Conservation (phyloP, 1,140 invertebrate genomes). For the Solen grandis region DNA sequence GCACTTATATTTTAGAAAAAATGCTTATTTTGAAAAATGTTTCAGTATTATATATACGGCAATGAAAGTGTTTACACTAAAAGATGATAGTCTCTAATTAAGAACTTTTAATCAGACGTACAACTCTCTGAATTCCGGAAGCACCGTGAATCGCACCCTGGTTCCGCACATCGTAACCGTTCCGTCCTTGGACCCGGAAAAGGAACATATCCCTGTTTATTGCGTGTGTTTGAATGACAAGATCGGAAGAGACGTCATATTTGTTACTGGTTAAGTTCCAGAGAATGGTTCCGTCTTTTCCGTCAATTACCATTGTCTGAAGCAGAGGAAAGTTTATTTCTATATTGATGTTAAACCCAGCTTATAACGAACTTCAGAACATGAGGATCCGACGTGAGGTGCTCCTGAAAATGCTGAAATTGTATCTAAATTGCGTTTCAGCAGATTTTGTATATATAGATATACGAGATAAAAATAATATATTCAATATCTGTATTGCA, state of each 20-base stretch:
- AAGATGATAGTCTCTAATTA: too few relatives aligned
- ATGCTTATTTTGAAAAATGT: too few relatives aligned
- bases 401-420: too few relatives aligned
- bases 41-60: too few relatives aligned
- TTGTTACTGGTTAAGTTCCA: constrained; percentile 67
- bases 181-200: constrained; percentile 67
- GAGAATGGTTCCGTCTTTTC: constrained; percentile 64
- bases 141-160: constrained; percentile 68
- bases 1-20: too few relatives aligned
- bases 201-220: constrained; percentile 70
- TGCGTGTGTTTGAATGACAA: constrained; percentile 61
- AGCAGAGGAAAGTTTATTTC: constrained; percentile 14
- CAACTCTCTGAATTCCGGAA: constrained; percentile 67
- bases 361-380: background rate
- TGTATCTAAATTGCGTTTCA: background rate
- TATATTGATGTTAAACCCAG: background rate
- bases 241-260: constrained; percentile 72
- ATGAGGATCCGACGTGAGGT: too few relatives aligned
- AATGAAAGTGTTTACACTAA: too few relatives aligned
- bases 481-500: too few relatives aligned
- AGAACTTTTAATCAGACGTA: constrained; percentile 43
- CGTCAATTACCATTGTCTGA: constrained; percentile 67
- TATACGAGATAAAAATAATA: too few relatives aligned
- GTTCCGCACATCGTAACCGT: constrained; percentile 56
- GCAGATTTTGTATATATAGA: background rate